Percentiles rank a stretch among this genome's conserved stretches.
Conservation (phyloP, 2,113 vertebrate species). For the Lepus americanus region DNA sequence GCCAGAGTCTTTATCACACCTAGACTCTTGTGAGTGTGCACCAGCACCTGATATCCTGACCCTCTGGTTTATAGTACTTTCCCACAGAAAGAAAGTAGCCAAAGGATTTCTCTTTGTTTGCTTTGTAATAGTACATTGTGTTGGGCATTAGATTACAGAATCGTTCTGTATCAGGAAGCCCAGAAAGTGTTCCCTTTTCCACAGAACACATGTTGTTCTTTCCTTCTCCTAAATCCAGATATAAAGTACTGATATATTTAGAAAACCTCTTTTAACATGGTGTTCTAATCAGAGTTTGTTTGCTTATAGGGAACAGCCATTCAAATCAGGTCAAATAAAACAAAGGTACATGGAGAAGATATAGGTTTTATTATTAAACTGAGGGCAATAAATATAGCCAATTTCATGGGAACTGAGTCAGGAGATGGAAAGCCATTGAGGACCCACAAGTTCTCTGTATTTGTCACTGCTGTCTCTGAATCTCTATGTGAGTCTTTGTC, state of each 20-base stretch:
- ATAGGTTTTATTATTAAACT: background rate
- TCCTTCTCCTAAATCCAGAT: slow-evolving; percentile 17
- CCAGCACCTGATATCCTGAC: background rate
- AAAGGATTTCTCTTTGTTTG: background rate
- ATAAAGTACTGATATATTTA: slow-evolving; percentile 1
- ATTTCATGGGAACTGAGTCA: background rate
- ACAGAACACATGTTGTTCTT: background rate
- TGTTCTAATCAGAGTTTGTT: background rate
- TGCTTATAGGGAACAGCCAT: slow-evolving; percentile 29
- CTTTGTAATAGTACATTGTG: background rate
- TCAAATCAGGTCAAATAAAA: slow-evolving; percentile 18
- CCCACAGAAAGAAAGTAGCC: slow-evolving; percentile 45
- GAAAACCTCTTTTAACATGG: slow-evolving; percentile 2
- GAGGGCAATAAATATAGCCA: background rate
- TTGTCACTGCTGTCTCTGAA: background rate
- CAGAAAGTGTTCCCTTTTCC: slow-evolving; percentile 17
- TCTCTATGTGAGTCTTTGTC: background rate
- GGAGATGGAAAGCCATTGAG: background rate
- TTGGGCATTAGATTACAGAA: background rate
- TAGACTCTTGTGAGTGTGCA: background rate
- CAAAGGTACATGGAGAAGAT: background rate
- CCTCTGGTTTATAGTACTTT: background rate
- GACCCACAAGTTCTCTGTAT: background rate
- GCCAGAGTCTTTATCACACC: background rate
- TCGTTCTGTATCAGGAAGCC: background rate